A percentile compares a stretch with the other conserved stretches of the same genome.
Evolutionary conservation across 2,113 vertebrate species (phyloP).

Genomic region (Psittacula cyanocephala): DNA sequence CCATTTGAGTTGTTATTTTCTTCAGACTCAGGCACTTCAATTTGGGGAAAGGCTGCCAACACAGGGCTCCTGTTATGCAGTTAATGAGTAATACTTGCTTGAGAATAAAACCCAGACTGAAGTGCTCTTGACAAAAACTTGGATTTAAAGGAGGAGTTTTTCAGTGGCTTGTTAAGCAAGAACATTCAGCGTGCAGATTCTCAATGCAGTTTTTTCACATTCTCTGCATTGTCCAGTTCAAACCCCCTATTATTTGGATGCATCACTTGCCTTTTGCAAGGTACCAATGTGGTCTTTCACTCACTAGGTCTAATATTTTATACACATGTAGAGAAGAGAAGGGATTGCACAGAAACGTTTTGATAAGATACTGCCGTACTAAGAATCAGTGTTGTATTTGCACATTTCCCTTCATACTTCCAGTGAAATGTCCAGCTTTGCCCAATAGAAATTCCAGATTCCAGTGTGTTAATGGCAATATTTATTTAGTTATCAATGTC

Average conservation of each 20-base stretch:
- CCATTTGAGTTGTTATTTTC: neutral
- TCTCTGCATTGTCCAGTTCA: neutral
- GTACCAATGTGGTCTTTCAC: neutral
- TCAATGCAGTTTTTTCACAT: neutral
- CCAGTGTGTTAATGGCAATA: conserved; percentile 10
- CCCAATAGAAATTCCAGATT: neutral
- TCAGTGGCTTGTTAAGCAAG: neutral
- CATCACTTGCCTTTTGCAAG: neutral
- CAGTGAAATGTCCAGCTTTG: neutral
- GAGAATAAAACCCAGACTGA: neutral
- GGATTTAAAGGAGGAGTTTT: neutral
- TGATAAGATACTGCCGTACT: neutral
- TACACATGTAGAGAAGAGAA: neutral
- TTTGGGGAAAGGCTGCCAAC: neutral
- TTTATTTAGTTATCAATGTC: conserved; percentile 35
- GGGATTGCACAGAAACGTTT: neutral
- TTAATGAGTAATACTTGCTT: conserved; percentile 7
- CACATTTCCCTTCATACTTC: neutral
- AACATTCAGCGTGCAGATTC: neutral
- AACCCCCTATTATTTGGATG: neutral
- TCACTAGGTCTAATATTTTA: neutral
- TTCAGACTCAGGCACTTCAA: neutral
- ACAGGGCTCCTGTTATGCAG: neutral
- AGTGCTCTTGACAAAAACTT: neutral
- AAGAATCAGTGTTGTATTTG: neutral